Evolutionary conservation across 2,113 vertebrate species (phyloP), one percentile per base, ranked within the genome.

Genomic region (Piaya cayana): DNA sequence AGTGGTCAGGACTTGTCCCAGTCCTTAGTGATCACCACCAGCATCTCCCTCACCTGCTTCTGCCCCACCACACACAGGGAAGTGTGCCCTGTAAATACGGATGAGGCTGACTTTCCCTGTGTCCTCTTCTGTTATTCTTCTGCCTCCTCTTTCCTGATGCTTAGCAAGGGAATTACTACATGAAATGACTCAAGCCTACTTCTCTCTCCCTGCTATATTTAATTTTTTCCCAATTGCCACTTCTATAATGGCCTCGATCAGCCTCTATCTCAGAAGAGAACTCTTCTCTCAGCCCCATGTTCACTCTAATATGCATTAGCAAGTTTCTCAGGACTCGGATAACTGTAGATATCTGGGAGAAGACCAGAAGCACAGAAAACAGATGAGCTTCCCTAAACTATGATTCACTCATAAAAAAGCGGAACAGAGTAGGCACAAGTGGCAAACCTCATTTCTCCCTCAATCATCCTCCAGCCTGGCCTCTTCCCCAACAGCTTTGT

Each of bases 61-160:
- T 11, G 11, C 15, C 67, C 62, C 6, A 14, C 8, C 15, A 45
- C 8, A n/a, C 27, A 5, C 3, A 1, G 50, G 0, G 0, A 2
- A 26, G n/a, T 0, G 8, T 14, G 65, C 70, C 0, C 0, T 2
- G 32, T 6, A 25, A 16, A 0, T 0, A 0, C 0, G 10, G 42
- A 4, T 3, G 3, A 22, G 68, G 49, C 86, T 83, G 63, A 1
- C 64, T 42, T 42, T 22, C 60, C 3, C 3, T 0, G 7, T 9
- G 29, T 7, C 17, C 58, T 39, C 53, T 34, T 4, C 37, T 50
- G 64, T 32, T 22, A 20, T 8, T 34, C 45, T 36, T 17, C 70
- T 50, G 71, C 59, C 62, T 18, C 68, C 56, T 86, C 30, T 76
- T 36, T 64, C 60, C 69, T 1, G 1, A 15, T 1, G 13, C 64